Conservation (phyloP, 2,888 invertebrate genomes). For the Dryocosmus kuriphilus region DNA sequence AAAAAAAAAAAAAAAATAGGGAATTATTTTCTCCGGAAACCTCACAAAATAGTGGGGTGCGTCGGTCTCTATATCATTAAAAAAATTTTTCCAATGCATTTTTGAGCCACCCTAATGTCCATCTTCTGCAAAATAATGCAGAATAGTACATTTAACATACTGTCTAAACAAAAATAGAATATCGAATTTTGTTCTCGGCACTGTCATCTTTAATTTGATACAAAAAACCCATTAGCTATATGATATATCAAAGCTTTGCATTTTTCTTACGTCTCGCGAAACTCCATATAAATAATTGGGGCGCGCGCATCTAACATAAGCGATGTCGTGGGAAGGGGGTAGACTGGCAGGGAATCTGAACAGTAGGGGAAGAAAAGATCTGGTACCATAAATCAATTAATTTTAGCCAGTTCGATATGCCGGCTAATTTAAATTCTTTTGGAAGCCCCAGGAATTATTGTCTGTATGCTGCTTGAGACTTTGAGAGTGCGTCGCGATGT, state of each 20-base stretch:
- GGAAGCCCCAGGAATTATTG: constrained; percentile 71
- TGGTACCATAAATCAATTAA: constrained; percentile 76
- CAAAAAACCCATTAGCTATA: neutral
- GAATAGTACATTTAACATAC: no score
- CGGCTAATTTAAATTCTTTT: constrained; percentile 77
- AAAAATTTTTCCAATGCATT: no score
- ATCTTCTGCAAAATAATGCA: no score
- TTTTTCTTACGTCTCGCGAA: neutral
- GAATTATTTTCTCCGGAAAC: no score
- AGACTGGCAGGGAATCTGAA: constrained; percentile 33
- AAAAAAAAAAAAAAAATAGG: no score
- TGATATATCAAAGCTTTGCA: neutral
- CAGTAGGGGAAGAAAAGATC: constrained; percentile 54
- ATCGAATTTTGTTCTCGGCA: neutral
- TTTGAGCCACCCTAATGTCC: no score
- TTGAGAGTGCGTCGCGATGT: constrained; percentile 53
- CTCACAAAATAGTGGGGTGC: no score
- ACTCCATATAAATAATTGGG: neutral
- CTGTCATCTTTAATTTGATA: neutral
- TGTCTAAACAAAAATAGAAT: neutral
- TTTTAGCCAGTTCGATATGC: constrained; percentile 74
- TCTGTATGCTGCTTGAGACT: constrained; percentile 49
- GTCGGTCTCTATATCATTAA: no score
- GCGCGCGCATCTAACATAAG: neutral
- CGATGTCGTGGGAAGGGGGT: constrained; percentile 19